Evolutionary conservation across 2,888 invertebrate genomes (phyloP).

Genomic region (Cordylochernes scorpioides): DNA sequence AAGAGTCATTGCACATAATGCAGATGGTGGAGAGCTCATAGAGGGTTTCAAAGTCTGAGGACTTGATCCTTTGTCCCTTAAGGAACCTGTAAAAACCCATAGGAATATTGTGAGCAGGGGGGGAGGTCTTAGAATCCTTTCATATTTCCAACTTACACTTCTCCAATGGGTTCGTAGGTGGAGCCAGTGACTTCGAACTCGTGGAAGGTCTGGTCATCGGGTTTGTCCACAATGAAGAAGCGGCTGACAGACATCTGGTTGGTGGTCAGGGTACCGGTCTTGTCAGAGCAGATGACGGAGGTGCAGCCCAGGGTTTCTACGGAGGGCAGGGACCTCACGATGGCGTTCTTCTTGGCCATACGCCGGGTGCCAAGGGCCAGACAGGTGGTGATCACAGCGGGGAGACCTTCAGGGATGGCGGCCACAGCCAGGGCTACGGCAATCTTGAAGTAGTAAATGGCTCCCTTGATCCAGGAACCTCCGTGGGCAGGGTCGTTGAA

Average conservation of each 20-base stretch:
- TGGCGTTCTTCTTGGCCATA: slow-evolving; percentile 99
- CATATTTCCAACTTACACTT: slow-evolving; percentile 40
- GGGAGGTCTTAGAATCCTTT: slow-evolving; percentile 1
- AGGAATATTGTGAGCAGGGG: slow-evolving; percentile 2
- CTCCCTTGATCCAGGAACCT: slow-evolving; percentile 93
- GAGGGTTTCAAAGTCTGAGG: slow-evolving; percentile 56
- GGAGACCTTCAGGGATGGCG: slow-evolving; percentile 98
- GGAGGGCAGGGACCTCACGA: slow-evolving; percentile 90
- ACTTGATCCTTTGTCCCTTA: slow-evolving; percentile 58
- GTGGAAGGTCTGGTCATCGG: slow-evolving; percentile 48
- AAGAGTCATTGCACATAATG: slow-evolving; percentile 98
- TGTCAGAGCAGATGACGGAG: slow-evolving; percentile 99
- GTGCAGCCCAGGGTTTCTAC: slow-evolving; percentile 99
- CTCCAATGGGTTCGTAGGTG: slow-evolving; percentile 94
- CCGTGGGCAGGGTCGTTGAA: slow-evolving; percentile 99
- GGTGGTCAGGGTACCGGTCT: slow-evolving; percentile 93
- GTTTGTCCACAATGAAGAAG: slow-evolving; percentile 63
- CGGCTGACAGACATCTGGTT: slow-evolving; percentile 99
- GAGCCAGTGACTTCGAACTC: slow-evolving; percentile 98
- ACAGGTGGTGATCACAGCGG: slow-evolving; percentile 99
- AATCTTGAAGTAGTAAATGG: slow-evolving; percentile 99
- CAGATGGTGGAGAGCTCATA: slow-evolving; percentile 88
- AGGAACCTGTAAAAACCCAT: slow-evolving; percentile 31
- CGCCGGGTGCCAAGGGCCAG: slow-evolving; percentile 85
- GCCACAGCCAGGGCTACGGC: slow-evolving; percentile 98